Evolutionary conservation across 2,113 vertebrate species (phyloP), one percentile per base, ranked within the genome.

Genomic region (Tachysurus vachellii): DNA sequence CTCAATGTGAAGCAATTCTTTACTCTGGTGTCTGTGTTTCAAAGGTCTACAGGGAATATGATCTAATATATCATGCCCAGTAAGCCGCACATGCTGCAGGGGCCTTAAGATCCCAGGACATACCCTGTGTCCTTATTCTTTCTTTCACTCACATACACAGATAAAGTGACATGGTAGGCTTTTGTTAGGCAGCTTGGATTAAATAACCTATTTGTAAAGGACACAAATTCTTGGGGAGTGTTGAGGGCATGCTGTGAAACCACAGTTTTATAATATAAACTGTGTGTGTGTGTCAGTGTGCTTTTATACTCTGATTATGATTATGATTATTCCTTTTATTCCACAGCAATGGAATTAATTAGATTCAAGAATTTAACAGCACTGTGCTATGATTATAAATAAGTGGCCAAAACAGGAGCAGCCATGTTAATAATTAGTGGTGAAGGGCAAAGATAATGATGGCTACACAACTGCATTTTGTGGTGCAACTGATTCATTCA

Each of bases 141-240:
- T 23, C 75, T 56, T 5, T 80, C 56, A 70, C 80, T 8, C 23
- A 10, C 56, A 81, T 31, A 76, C 42, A 26, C 23, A 14, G n/a
- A 44, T 62, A 66, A 80, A 44, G 50, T 80, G 75, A 54, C 85
- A 80, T 42, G 86, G 86, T 84, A 90, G 89, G 66, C 89, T 83
- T 90, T 84, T 91, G 90, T 91, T 86, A 84, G 82, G 56, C 47
- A 91, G 88, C 91, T 91, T 91, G 90, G 88, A 89, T 85, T 79
- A 85, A 90, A 93, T 90, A 88, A 91, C 92, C 92, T 92, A 62
- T 92, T 71, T 59, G 7, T 90, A 89, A 91, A 91, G 87, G 87
- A 84, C 68, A 91, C 83, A 89, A 75, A 88, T 85, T 71, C 28
- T 64, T 57, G 16, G n/a, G 71, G 36, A 80, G 79, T 21, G 62